These are phyloP conservation scores for Crotalus helleri DNA, from an alignment of 2,113 vertebrate species.

Conservation along the genomic window DNA sequence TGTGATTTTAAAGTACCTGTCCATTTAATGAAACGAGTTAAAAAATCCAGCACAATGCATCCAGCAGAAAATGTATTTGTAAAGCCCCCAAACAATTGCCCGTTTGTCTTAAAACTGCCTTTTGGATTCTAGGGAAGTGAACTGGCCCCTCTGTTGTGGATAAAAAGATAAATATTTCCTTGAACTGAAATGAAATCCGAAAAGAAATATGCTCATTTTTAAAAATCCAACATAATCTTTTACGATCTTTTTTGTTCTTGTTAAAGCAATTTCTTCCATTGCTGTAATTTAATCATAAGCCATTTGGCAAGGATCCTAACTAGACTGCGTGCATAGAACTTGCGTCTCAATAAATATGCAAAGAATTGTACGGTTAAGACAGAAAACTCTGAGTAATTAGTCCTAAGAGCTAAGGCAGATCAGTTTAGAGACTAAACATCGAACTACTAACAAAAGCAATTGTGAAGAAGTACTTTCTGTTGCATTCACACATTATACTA, in stretches of 20 bases:
- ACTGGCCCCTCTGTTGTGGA: not conserved
- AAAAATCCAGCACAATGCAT: not conserved
- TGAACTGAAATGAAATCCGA: not conserved
- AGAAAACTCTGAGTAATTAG: not conserved
- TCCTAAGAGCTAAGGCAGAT: rapidly evolving
- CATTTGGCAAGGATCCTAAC: conserved; percentile 2
- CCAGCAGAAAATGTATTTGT: not conserved
- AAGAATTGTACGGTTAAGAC: not conserved
- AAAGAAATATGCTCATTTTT: not conserved
- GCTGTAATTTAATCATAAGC: not conserved
- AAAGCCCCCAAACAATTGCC: not conserved
- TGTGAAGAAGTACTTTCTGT: conserved; percentile 10
- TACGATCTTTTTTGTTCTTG: not conserved
- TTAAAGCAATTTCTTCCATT: conserved; percentile 19
- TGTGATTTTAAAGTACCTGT: not conserved
- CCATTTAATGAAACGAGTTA: not conserved
- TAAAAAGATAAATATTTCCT: not conserved
- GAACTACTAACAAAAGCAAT: not conserved
- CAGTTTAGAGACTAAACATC: not conserved
- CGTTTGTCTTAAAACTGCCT: conserved; percentile 1
- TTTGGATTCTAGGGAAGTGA: not conserved
- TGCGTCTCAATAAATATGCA: not conserved
- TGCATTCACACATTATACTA: not conserved
- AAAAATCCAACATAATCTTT: not conserved
- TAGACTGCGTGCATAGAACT: not conserved